phyloP scores from a whole-genome alignment of 2,797 vertebrate species.

The Babyrousa celebensis region DNA sequence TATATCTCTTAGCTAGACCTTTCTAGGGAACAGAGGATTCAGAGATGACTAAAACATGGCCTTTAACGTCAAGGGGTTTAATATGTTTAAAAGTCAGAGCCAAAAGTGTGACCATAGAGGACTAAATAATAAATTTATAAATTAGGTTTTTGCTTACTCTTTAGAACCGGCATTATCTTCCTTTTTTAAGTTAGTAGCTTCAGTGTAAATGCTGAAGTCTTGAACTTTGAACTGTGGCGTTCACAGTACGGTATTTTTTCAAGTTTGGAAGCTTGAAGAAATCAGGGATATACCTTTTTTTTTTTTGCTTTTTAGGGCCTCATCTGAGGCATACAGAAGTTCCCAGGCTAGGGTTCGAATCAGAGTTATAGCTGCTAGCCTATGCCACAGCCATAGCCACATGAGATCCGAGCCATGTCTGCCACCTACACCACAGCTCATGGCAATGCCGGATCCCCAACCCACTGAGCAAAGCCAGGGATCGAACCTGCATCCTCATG shows the following conservation, averaged over 20 bases:
- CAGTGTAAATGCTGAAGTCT: background rate
- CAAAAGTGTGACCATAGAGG: background rate
- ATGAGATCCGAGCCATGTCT: no score
- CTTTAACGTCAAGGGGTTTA: background rate
- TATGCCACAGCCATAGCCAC: no score
- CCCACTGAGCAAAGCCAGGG: no score
- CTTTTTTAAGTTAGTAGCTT: background rate
- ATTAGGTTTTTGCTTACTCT: background rate
- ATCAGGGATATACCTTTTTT: background rate
- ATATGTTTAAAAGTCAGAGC: background rate
- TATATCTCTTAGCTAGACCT: background rate
- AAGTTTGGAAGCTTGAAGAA: background rate
- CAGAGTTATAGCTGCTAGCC: no score
- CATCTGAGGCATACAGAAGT: no score
- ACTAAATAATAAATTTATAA: background rate
- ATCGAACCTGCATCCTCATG: no score
- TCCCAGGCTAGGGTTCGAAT: no score
- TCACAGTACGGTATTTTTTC: background rate
- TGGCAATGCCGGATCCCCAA: no score
- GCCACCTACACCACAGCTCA: no score
- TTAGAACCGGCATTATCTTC: background rate
- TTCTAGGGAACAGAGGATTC: background rate
- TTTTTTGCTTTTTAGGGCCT: no score
- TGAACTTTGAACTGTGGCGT: background rate
- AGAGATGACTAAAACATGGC: background rate